Percentiles rank a stretch among this genome's conserved stretches.
These are phyloP conservation scores for Shinisaurus crocodilurus DNA, from an alignment of 2,113 vertebrate genomes.

Conservation along the genomic window DNA sequence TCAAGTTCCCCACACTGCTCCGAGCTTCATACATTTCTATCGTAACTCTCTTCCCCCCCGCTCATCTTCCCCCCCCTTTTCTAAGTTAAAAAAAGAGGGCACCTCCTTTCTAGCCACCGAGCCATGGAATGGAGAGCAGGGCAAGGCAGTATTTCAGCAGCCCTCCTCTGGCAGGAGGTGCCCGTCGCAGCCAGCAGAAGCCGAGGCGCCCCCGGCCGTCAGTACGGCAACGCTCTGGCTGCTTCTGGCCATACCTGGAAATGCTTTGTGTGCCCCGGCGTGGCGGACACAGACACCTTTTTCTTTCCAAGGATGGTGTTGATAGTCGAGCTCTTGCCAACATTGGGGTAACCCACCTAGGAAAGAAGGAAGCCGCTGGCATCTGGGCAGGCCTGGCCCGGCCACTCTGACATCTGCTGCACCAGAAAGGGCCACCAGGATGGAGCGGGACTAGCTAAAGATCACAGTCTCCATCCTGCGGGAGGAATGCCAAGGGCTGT, in stretches of 20 bases:
- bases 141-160: not conserved
- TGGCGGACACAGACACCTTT: conserved; percentile 96
- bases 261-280: conserved; percentile 96
- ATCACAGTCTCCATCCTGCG: not conserved
- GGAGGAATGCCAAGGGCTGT: not conserved
- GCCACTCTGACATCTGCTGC: accelerated
- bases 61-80: not conserved
- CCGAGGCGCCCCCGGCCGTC: not conserved
- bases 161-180: not conserved
- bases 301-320: conserved; percentile 97
- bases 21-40: no score
- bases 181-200: no score
- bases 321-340: conserved; percentile 98
- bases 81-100: not conserved
- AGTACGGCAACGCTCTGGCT: not conserved
- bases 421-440: not conserved
- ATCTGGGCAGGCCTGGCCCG: not conserved
- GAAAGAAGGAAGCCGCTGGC: not conserved
- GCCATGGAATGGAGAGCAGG: not conserved
- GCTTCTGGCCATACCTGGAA: conserved; percentile 87
- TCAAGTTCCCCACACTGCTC: no score
- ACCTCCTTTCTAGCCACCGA: not conserved
- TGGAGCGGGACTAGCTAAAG: not conserved
- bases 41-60: no score
- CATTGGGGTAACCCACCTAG: conserved; percentile 97